Base-by-base conservation (phyloP, 2,888 invertebrate genomes). In the Chorisops tibialis region DNA sequence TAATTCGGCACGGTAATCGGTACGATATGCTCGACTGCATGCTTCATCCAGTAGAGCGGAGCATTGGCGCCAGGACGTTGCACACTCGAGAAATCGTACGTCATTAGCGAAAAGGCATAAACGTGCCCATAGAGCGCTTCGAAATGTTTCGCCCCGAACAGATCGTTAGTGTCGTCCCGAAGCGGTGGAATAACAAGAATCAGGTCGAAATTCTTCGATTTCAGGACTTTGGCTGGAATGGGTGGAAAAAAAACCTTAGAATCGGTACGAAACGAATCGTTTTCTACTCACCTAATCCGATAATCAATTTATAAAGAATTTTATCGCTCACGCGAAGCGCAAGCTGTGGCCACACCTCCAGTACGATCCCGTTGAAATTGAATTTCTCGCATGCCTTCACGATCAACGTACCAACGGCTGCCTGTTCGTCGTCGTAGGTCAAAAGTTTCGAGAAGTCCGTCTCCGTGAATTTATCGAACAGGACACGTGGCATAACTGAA, bases 71-170 rank as follows among this genome's bases (percentile, higher is more conserved):
- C 91, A 70, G 92, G 92, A 70, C 88, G 83, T 73, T 89, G 87
- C 11, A 88, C 82, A 74, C 80, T 89, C 2, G 95, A 95, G 77
- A 86, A 96, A 75, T 97, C 96, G 73, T 97, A 97, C 0, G 96
- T 96, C 96, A 96, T 96, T n/a, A 97, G 81, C 35, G 95, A 95
- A 73, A 96, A 93, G 21, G 87, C 91, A 70, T 88, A 87, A 0
- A 96, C 85, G 74, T 87, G 81, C 4, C 88, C 85, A 65, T 87
- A 86, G 52, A 96, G 81, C 49, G 83, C 82, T 70, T 91, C 85
- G 75, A 93, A 92, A 68, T 94, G 87, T 67, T 87, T 81, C 60
- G 84, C 80, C 30, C 82, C 82, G 76, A 95, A 92, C 69, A 88
- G 82, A 70, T 88, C 87, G 5, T 79, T 78, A 47, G 82, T 80